phyloP scores from a whole-genome alignment of 2,888 invertebrate species.

The Didymodactylos carnosus region DNA sequence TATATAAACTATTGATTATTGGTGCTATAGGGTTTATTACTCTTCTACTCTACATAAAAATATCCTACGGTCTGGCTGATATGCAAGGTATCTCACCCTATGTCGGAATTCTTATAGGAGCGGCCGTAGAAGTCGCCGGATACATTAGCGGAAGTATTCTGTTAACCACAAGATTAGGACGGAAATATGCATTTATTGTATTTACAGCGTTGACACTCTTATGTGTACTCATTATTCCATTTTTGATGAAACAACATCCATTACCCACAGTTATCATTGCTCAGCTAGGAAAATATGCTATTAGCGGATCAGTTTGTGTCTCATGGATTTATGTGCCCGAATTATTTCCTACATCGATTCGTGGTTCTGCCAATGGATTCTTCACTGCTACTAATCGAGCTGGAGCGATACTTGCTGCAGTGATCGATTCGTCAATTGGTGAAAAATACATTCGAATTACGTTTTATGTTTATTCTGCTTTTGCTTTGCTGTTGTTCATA shows the following conservation, averaged over 20 bases:
- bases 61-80: not conserved
- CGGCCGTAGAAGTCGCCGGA: not conserved
- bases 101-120: not conserved
- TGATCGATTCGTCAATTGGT: not conserved
- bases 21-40: not conserved
- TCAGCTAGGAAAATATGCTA: not conserved
- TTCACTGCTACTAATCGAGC: not conserved
- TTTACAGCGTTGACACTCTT: not conserved
- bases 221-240: not conserved
- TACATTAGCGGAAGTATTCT: not conserved
- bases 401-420: not conserved
- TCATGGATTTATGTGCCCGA: not conserved
- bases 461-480: not conserved
- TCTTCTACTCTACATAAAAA: not conserved
- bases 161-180: not conserved
- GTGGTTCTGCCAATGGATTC: not conserved
- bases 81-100: not conserved
- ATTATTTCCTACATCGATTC: not conserved
- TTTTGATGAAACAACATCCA: not conserved
- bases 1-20: not conserved
- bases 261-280: not conserved
- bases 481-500: no score
- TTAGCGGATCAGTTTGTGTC: not conserved
- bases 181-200: not conserved
- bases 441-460: not conserved